Conservation (phyloP, 2,797 vertebrate genomes). For the Hoplostethus atlanticus region DNA sequence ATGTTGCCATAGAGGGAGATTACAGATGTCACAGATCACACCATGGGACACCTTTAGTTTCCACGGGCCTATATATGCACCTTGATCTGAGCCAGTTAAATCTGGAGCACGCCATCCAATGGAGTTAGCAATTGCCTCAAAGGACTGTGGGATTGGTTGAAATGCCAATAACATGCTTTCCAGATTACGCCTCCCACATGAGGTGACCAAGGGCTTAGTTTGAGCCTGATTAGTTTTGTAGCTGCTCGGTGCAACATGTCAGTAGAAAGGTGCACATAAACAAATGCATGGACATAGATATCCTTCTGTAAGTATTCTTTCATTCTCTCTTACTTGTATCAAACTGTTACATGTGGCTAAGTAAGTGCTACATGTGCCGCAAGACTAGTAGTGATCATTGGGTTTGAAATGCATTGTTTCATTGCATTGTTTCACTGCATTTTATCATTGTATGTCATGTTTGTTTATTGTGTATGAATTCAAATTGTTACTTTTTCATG, state of each 20-base stretch:
- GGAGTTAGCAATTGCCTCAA: slow-evolving; percentile 22
- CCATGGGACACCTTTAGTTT: slow-evolving; percentile 51
- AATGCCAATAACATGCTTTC: slow-evolving; percentile 45
- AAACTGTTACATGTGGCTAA: background rate
- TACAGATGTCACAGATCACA: slow-evolving; percentile 57
- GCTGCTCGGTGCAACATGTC: slow-evolving; percentile 72
- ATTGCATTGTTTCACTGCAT: background rate
- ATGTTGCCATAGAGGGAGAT: slow-evolving; percentile 13
- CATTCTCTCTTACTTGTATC: background rate
- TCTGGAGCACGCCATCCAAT: slow-evolving; percentile 53
- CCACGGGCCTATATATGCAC: slow-evolving; percentile 22
- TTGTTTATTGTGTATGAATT: slow-evolving; percentile 1
- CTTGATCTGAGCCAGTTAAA: slow-evolving; percentile 40
- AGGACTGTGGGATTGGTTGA: slow-evolving; percentile 67
- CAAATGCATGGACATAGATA: slow-evolving; percentile 81
- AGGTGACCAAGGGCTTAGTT: slow-evolving; percentile 79
- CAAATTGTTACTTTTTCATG: background rate
- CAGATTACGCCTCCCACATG: slow-evolving; percentile 75
- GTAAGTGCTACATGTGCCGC: background rate
- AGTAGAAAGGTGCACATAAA: slow-evolving; percentile 63
- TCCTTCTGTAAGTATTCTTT: slow-evolving; percentile 82
- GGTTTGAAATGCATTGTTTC: slow-evolving; percentile 19
- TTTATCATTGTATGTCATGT: background rate
- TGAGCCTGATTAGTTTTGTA: slow-evolving; percentile 82
- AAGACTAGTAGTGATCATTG: background rate